Evolutionary conservation across 2,888 invertebrate species (phyloP), one percentile per base, ranked within the genome.

Genomic region (Eilema sororculum): DNA sequence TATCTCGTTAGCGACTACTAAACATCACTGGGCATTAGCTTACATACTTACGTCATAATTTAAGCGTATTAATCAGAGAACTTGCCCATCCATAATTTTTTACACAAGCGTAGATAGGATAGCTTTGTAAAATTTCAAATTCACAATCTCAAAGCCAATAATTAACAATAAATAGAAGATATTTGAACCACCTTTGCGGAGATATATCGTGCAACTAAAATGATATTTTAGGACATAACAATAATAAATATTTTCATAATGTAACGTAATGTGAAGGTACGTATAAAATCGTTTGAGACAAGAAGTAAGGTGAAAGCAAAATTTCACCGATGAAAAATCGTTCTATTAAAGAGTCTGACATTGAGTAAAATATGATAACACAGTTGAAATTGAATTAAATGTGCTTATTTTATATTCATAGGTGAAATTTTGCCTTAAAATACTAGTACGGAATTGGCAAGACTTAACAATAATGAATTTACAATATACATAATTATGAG

Each of bases 81-180:
- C 74, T 82, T 73, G 84, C 85, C 87, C 85, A 86, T 87, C 84
- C 86, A 87, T 81, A 79, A 78, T 91, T 93, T 81, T 92, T 85
- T 92, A 92, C 90, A 90, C 88, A 86, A 84, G 88, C 86, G 89
- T 93, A 93, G 93, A 89, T 93, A 93, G 93, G 91, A 76, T 91
- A 92, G 88, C 88, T 87, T 89, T 89, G 83, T 89, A 92, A 89
- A 84, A 74, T 87, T 88, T 87, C 76, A 82, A 90, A 89, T 90
- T 89, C 79, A 80, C 69, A 56, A 79, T 87, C 85, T 84, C 79
- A 86, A 84, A 81, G 80, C 78, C 79, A 74, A 73, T 66, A 68
- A 69, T 58, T 60, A 73, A 75, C 68, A 74, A 76, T 68, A 67
- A 73, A 71, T 75, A 72, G 74, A 67, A 77, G 71, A 73, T 81